phyloP scores from a whole-genome alignment of 2,113 vertebrate genomes.

The Cygnus buccinator region DNA sequence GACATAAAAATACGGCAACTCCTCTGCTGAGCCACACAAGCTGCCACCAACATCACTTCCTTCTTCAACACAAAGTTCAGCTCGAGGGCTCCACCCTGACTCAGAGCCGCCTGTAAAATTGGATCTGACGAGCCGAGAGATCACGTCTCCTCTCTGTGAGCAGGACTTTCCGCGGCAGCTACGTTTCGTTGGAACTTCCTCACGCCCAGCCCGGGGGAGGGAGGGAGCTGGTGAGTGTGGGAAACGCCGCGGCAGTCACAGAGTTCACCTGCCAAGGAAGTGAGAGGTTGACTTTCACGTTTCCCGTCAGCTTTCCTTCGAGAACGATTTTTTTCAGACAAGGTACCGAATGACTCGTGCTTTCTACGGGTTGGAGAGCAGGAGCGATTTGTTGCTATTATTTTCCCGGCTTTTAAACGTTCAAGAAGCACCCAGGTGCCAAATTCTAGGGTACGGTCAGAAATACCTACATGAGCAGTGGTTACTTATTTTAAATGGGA shows the following conservation, averaged over 20 bases:
- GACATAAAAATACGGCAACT: conserved; percentile 12
- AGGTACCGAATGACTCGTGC: background rate
- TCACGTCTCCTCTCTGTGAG: conserved; percentile 35
- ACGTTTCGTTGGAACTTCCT: conserved; percentile 21
- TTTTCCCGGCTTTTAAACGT: background rate
- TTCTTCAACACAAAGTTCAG: conserved; percentile 5
- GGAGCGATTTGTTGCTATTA: background rate
- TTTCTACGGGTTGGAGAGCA: background rate
- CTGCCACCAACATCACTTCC: conserved; percentile 54
- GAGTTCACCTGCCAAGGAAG: conserved; percentile 9
- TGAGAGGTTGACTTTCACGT: background rate
- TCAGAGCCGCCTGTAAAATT: conserved; percentile 47
- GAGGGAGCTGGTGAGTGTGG: background rate
- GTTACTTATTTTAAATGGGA: background rate
- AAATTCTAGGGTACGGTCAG: background rate
- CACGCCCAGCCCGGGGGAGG: background rate
- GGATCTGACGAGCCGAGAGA: conserved; percentile 42
- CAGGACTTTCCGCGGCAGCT: conserved; percentile 50
- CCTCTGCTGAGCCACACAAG: conserved; percentile 46
- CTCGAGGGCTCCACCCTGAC: conserved; percentile 36
- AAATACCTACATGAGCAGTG: fast-evolving
- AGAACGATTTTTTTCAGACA: background rate
- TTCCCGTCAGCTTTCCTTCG: background rate
- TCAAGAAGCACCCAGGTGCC: background rate
- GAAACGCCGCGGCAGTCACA: background rate